These are phyloP conservation scores for Pteronura brasiliensis DNA, from an alignment of 2,113 vertebrate species.

Conservation along the genomic window DNA sequence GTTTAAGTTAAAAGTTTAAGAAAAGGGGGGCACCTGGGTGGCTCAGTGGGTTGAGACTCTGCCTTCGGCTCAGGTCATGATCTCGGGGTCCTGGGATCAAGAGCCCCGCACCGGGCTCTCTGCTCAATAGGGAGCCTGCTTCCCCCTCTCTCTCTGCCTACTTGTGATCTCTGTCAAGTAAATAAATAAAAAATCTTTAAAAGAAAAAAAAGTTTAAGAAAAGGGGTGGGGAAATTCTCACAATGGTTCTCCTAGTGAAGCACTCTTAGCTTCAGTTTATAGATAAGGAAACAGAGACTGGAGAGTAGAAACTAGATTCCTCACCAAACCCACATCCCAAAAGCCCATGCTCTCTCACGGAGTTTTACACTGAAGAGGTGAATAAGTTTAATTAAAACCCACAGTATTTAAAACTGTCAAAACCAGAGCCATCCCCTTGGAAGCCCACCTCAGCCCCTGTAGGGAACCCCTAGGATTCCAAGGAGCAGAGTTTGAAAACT, in stretches of 20 bases:
- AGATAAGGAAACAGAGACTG: not conserved
- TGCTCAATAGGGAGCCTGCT: too few species aligned
- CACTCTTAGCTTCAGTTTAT: not conserved
- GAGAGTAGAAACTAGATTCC: not conserved
- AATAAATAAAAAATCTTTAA: too few species aligned
- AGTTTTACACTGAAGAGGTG: not conserved
- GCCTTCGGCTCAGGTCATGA: too few species aligned
- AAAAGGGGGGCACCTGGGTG: not conserved
- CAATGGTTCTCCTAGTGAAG: not conserved
- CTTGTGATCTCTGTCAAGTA: too few species aligned
- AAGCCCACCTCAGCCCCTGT: not conserved
- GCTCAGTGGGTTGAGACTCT: too few species aligned
- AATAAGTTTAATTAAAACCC: not conserved
- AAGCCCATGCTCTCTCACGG: not conserved
- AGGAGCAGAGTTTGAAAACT: not conserved
- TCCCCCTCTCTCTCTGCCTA: too few species aligned
- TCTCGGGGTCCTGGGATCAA: too few species aligned
- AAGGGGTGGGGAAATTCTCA: not conserved
- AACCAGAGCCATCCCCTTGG: not conserved
- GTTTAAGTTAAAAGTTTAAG: not conserved
- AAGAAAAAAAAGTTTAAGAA: not conserved
- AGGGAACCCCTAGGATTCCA: not conserved
- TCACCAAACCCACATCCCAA: not conserved
- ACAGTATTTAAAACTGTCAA: not conserved
- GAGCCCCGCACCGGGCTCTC: too few species aligned